Percentiles rank a stretch among this genome's conserved stretches.
These are phyloP conservation scores for Rhopalosiphum nymphaeae DNA, from an alignment of 2,888 invertebrate genomes.

Conservation along the genomic window DNA sequence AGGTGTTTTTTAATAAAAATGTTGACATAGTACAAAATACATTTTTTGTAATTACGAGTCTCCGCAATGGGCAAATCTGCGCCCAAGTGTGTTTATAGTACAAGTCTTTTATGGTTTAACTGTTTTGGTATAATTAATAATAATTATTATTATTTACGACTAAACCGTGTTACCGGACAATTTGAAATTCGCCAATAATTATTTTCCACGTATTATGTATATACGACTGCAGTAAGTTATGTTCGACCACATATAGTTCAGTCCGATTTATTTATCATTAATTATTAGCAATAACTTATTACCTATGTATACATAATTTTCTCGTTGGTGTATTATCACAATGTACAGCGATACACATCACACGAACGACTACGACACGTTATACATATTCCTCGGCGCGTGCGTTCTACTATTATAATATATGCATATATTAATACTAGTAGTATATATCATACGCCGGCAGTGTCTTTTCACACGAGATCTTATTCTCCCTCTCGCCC, in stretches of 20 bases:
- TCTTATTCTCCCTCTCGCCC: neutral
- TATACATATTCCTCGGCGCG: neutral
- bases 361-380: neutral
- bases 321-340: neutral
- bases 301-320: neutral
- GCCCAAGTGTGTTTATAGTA: neutral
- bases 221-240: neutral
- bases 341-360: neutral
- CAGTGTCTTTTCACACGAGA: slow-evolving; percentile 11
- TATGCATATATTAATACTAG: neutral
- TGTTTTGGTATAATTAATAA: neutral
- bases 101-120: neutral
- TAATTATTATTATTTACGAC: neutral
- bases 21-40: neutral
- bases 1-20: neutral
- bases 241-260: neutral
- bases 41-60: neutral
- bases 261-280: neutral
- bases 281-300: neutral
- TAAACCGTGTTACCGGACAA: neutral
- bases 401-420: neutral
- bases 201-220: neutral
- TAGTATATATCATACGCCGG: neutral
- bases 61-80: neutral
- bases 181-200: neutral